Evolutionary conservation across 2,888 invertebrate genomes (phyloP).

Genomic region (Halocaridina rubra): DNA sequence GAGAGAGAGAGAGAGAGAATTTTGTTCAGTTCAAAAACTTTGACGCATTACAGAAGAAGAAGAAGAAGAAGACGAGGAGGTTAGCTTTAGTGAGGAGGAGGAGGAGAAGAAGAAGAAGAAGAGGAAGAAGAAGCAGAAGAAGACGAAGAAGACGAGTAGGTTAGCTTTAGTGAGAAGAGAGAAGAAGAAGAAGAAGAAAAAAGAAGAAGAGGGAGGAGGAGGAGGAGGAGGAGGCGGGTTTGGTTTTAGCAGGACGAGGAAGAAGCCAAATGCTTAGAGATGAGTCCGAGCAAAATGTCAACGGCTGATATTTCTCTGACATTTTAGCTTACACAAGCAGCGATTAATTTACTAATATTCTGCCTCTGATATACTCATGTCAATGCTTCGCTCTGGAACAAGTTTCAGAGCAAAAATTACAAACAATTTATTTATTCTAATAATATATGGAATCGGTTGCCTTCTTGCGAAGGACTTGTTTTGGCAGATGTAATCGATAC

Average conservation of each 20-base stretch:
- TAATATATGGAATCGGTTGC: too few relatives aligned
- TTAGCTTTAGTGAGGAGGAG: too few relatives aligned
- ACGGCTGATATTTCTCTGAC: not conserved
- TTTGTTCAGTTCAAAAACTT: too few relatives aligned
- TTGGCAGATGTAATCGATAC: too few relatives aligned
- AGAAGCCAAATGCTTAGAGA: not conserved
- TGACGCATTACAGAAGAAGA: too few relatives aligned
- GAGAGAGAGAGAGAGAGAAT: not conserved
- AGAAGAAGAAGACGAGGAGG: too few relatives aligned
- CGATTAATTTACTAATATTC: slow-evolving; percentile 18
- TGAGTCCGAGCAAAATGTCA: not conserved
- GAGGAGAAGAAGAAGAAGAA: not conserved
- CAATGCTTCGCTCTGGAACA: too few relatives aligned
- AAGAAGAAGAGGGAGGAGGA: not conserved
- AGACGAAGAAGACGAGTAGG: not conserved
- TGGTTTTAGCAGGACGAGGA: not conserved
- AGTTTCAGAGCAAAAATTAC: too few relatives aligned
- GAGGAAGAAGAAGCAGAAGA: too few relatives aligned
- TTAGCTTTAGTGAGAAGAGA: not conserved
- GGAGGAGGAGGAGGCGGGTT: not conserved
- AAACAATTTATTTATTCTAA: too few relatives aligned
- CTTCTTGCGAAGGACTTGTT: too few relatives aligned
- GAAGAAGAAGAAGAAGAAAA: not conserved
- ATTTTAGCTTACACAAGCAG: slow-evolving; percentile 4
- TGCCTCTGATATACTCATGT: not conserved